Evolutionary conservation across 2,888 invertebrate genomes (phyloP).

Genomic region (Lasiommata megera): DNA sequence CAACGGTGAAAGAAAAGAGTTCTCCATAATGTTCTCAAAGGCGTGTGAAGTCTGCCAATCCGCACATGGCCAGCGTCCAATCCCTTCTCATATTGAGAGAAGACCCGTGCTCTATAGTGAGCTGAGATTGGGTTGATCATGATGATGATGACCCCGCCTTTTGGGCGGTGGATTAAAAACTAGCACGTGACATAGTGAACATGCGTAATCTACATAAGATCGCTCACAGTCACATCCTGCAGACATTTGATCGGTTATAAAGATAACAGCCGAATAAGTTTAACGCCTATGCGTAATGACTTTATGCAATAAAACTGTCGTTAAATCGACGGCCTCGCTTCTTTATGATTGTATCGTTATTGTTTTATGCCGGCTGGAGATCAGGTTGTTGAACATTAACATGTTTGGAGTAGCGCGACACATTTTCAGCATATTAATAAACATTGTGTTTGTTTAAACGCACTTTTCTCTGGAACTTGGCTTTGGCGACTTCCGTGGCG

Average conservation of each 20-base stretch:
- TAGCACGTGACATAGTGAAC: not conserved
- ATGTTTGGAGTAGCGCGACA: not conserved
- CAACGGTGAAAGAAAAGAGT: no score
- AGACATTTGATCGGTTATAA: constrained; percentile 31
- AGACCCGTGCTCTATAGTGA: no score
- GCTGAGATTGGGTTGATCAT: no score
- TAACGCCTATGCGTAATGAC: constrained; percentile 41
- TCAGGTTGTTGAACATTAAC: not conserved
- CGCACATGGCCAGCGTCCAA: no score
- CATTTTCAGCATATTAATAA: no score
- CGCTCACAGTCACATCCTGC: constrained; percentile 23
- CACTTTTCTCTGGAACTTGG: no score
- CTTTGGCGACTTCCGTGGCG: no score
- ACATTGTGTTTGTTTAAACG: no score
- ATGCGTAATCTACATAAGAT: not conserved
- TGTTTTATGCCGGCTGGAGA: constrained; percentile 25
- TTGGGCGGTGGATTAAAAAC: not conserved
- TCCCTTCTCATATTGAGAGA: no score
- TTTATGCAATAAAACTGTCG: constrained; percentile 48
- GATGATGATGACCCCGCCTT: no score
- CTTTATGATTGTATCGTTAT: constrained; percentile 48
- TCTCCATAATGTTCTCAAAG: no score
- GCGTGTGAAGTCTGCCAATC: no score
- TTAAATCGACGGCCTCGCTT: constrained; percentile 50
- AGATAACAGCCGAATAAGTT: constrained; percentile 47